Conservation (phyloP, 2,888 invertebrate species). For the Salpingus planirostris region DNA sequence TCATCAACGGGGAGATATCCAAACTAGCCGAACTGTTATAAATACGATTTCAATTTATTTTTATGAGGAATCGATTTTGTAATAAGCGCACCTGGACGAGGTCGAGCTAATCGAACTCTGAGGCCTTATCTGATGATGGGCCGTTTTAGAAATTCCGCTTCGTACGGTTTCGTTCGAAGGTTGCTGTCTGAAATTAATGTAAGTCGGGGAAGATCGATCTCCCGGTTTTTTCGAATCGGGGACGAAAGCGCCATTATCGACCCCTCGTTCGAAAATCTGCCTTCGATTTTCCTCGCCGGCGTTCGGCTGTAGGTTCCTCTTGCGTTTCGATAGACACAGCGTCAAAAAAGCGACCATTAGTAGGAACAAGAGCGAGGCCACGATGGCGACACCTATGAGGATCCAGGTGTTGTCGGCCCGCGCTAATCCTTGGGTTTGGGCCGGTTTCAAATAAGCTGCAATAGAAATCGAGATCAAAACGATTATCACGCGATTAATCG, state of each 20-base stretch:
- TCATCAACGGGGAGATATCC: constrained; percentile 38
- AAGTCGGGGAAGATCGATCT: constrained; percentile 36
- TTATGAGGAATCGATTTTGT: too few species aligned
- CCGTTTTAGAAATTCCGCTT: constrained; percentile 20
- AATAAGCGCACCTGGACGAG: constrained; percentile 28
- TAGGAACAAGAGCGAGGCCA: constrained; percentile 50
- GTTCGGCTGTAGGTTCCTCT: constrained; percentile 30
- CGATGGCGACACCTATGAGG: constrained; percentile 53
- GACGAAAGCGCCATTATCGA: constrained; percentile 34
- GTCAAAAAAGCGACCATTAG: constrained; percentile 48
- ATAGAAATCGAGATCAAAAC: constrained; percentile 7
- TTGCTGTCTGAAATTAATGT: constrained; percentile 34
- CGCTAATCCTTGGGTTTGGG: constrained; percentile 43
- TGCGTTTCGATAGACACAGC: constrained; percentile 44
- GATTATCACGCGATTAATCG: background rate
- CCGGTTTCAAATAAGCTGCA: constrained; percentile 60
- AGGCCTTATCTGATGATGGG: too few species aligned
- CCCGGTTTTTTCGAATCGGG: constrained; percentile 42
- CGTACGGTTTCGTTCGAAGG: constrained; percentile 26
- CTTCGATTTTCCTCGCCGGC: constrained; percentile 30
- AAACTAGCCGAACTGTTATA: constrained; percentile 32
- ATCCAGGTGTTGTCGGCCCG: constrained; percentile 52
- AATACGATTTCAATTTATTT: constrained; percentile 5
- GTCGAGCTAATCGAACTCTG: constrained; percentile 28
- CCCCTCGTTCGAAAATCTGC: constrained; percentile 34